phyloP scores from a whole-genome alignment of 2,113 vertebrate species.

The Pavo muticus region DNA sequence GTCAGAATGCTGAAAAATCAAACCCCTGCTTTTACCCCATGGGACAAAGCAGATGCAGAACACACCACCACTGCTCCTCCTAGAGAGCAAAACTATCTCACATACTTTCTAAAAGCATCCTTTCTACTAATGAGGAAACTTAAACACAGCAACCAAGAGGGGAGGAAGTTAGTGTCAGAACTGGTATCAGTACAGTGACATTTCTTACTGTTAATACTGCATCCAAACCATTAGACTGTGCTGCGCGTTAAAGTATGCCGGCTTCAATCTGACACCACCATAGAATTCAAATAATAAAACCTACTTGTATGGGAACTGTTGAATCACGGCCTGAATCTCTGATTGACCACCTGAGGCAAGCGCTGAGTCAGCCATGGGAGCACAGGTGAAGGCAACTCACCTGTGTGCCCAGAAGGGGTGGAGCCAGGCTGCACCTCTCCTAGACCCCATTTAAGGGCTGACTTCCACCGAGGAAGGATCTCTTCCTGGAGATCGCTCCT shows the following conservation, averaged over 20 bases:
- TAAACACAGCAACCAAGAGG: not conserved
- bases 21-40: not conserved
- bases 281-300: not conserved
- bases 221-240: not conserved
- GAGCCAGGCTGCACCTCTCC: too few species aligned
- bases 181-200: rapidly evolving
- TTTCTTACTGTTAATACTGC: not conserved
- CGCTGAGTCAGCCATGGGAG: too few species aligned
- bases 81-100: not conserved
- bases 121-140: not conserved
- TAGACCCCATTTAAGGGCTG: too few species aligned
- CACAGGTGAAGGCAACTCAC: too few species aligned
- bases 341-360: too few species aligned
- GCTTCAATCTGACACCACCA: not conserved
- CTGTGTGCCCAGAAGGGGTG: too few species aligned
- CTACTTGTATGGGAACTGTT: too few species aligned
- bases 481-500: too few species aligned
- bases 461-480: too few species aligned
- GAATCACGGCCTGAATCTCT: too few species aligned
- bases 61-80: not conserved
- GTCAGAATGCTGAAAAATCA: not conserved
- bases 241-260: not conserved
- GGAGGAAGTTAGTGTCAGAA: not conserved
- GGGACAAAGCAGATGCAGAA: not conserved
- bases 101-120: not conserved